These are phyloP conservation scores for Pararge aegeria DNA, from an alignment of 1,140 invertebrate genomes.

Conservation along the genomic window DNA sequence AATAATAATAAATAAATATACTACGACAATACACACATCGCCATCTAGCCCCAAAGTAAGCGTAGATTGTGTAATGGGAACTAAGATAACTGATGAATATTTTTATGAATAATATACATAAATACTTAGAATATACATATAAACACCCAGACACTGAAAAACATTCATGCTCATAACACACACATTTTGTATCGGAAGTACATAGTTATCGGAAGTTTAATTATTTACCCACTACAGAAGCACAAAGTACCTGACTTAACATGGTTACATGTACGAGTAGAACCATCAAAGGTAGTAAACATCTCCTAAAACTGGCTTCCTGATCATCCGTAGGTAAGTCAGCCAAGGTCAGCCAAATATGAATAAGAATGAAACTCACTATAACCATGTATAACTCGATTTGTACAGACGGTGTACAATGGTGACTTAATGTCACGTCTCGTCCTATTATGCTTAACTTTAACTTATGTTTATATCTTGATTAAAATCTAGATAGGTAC, in stretches of 20 bases:
- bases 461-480: neutral
- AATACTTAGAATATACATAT: too few species aligned
- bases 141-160: too few species aligned
- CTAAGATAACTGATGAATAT: too few species aligned
- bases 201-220: too few species aligned
- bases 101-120: too few species aligned
- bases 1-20: neutral
- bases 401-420: slow-evolving; percentile 6
- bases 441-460: neutral
- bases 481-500: neutral
- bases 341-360: slow-evolving; percentile 9
- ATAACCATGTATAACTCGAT: slow-evolving; percentile 6
- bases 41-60: too few species aligned
- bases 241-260: too few species aligned
- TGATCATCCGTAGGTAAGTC: neutral
- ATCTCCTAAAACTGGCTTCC: slow-evolving; percentile 1
- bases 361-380: slow-evolving; percentile 7
- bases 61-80: too few species aligned
- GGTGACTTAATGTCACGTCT: neutral
- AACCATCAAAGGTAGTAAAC: neutral
- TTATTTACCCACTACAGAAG: neutral
- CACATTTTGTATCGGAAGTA: too few species aligned
- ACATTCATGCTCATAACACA: too few species aligned
- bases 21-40: too few species aligned
- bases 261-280: too few species aligned